Base-by-base conservation (phyloP, 2,888 invertebrate genomes). In the Melitaea athalia region DNA sequence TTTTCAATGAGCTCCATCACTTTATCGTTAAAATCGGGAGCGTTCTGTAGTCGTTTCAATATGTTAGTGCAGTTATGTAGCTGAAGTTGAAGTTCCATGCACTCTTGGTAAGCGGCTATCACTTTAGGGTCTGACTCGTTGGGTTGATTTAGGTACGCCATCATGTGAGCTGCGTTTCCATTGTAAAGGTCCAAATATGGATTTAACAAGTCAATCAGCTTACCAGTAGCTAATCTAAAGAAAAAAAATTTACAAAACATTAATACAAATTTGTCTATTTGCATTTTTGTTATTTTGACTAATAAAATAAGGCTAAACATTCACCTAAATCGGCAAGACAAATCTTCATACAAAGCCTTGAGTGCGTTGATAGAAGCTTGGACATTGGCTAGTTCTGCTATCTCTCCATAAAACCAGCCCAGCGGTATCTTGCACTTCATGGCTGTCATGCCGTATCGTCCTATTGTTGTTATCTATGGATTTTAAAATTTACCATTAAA, bases 381-480 rank as follows among this genome's bases (percentile, higher is more conserved):
- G 6, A 95, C 94, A 71, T 95, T 95, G 17, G 95, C 94, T 12
- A 98, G 92, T 68, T 97, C 94, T 3, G 97, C 95, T 52, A 97
- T 95, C 85, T 98, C 98, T 0, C 98, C 98, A 84, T 97, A 98
- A 88, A 98, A 98, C 87, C 96, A 96, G n/a, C 98, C 98, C 49
- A 98, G 92, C 0, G 98, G 98, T 73, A 98, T 97, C 89, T 97
- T 96, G 80, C 98, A 98, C 76, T 97, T 95, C 66, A 97, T 96
- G 0, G 97, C 96, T 33, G 97, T 96, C 96, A 98, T 97, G 59
- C 98, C 98, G 81, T 98, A 98, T 12, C 98, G 94, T 11, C 98
- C 98, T 75, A 98, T 97, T 0, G 97, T 97, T 45, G 98, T 98
- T 71, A 98, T 96, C 96, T 97, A 82, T 52, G 85, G 73, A 74